Base-by-base conservation (phyloP, 2,888 invertebrate species). In the Frankliniella fusca region DNA sequence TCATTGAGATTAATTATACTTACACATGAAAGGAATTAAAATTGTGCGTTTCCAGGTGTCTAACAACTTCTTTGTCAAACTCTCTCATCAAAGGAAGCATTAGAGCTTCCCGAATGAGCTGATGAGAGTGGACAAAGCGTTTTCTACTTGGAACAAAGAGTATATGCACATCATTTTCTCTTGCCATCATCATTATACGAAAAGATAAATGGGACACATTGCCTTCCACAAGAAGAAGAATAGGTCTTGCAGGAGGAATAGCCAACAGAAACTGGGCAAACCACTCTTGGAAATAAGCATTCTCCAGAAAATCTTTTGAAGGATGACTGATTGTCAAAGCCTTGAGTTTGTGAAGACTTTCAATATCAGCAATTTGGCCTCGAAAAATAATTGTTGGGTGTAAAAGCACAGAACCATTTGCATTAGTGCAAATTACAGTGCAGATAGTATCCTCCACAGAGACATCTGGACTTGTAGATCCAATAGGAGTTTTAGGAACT, bases 61-160 rank as follows among this genome's bases (percentile, higher is more conserved):
- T 70, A 11, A 23, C n/a, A n/a, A n/a, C 23, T 23, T 70, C 70
- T 23, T 11, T 23, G 11, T 70, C 70, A 70, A 70, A 70, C 23
- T 2, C 7, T n/a, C 23, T 23, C n/a, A 70, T 11, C 70, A 70
- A 70, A 23, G 70, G 70, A 23, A 23, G 9, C 8, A 70, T 11
- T 8, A 70, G 70, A 23, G 70, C n/a, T 70, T 70, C 23, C 5
- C 70, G 70, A 23, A 70, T 70, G n/a, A 70, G 70, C 23, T 70
- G 70, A 70, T 70, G 70, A 70, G 70, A 70, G 23, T 70, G 70
- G 11, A 70, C 70, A 23, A 70, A 70, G 7, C 70, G 70, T 23
- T 70, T 70, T 23, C 70, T n/a, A 23, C 70, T 70, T 8, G 70
- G 70, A 23, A 70, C 23, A 70, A 70, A 70, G n/a, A 70, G 23